A percentile compares a stretch with the other conserved stretches of the same genome.
These are phyloP conservation scores for Drosophila nigricruria DNA, from an alignment of 2,888 invertebrate species.

Conservation along the genomic window DNA sequence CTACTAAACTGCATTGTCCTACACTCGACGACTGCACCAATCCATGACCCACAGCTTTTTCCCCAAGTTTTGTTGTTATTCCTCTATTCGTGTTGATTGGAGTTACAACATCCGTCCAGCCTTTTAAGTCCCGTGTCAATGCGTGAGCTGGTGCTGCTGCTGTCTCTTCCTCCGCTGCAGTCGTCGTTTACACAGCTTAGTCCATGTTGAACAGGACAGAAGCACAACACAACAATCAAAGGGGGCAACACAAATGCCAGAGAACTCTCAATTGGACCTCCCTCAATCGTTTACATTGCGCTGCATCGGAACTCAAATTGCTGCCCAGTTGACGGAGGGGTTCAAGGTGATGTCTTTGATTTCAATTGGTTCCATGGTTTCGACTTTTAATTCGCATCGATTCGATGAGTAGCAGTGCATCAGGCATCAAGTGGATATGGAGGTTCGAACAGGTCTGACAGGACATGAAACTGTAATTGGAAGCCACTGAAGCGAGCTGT, in stretches of 20 bases:
- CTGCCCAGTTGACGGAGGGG: conserved; percentile 16
- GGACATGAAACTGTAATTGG: conserved; percentile 67
- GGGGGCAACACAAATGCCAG: conserved; percentile 30
- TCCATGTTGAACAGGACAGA: conserved; percentile 60
- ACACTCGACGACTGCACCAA: conserved; percentile 42
- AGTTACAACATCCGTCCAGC: conserved; percentile 49
- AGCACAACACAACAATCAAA: conserved; percentile 26
- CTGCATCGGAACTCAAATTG: conserved; percentile 38
- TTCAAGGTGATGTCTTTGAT: conserved; percentile 36
- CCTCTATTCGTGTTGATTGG: conserved; percentile 34
- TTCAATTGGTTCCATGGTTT: conserved; percentile 59
- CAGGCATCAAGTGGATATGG: conserved; percentile 20
- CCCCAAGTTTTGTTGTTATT: conserved; percentile 28
- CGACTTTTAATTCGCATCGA: conserved; percentile 44
- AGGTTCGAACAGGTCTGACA: conserved; percentile 26
- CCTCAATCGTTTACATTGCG: conserved; percentile 18
- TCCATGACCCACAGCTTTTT: conserved; percentile 15
- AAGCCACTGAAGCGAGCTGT: conserved; percentile 50
- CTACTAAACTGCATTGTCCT: conserved; percentile 51
- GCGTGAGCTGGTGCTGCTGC: conserved; percentile 20
- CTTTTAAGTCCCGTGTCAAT: conserved; percentile 48
- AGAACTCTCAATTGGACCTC: conserved; percentile 47
- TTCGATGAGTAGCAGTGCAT: conserved; percentile 4
- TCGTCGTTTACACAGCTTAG: conserved; percentile 56
- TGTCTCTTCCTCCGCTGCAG: conserved; percentile 23